Percentiles rank a stretch among this genome's conserved stretches.
Conservation (phyloP, 2,797 vertebrate species). For the Characodon lateralis region DNA sequence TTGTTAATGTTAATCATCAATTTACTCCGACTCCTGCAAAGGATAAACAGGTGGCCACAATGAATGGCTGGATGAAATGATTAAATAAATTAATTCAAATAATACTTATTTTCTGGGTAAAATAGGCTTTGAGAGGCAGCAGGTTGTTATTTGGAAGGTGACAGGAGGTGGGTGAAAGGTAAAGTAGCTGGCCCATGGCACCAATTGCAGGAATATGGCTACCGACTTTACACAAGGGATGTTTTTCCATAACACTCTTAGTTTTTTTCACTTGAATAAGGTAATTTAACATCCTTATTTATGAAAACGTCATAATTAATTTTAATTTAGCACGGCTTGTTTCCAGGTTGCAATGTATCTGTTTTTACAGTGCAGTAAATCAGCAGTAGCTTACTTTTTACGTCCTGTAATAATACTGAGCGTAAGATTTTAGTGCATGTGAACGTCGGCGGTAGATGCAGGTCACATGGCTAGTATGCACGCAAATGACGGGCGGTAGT, state of each 20-base stretch:
- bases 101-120: too few species aligned
- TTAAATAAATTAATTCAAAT: too few species aligned
- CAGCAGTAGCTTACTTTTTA: background rate
- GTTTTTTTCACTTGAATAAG: background rate
- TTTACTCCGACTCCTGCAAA: too few species aligned
- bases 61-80: too few species aligned
- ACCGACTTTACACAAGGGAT: background rate
- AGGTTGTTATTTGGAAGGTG: too few species aligned
- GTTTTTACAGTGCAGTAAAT: background rate
- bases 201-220: background rate
- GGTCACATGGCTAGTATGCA: slow-evolving; percentile 47
- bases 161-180: background rate
- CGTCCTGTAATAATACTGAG: background rate
- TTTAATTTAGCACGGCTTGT: background rate
- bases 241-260: background rate
- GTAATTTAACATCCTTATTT: background rate
- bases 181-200: background rate
- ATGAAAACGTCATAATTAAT: background rate
- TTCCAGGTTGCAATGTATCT: background rate
- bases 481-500: slow-evolving; percentile 37
- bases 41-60: too few species aligned
- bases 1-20: too few species aligned
- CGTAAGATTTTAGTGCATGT: background rate
- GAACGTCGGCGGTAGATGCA: slow-evolving; percentile 14
- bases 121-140: too few species aligned